Conservation (phyloP, 2,888 invertebrate genomes). For the Kuschelorhynchus macadamiae region DNA sequence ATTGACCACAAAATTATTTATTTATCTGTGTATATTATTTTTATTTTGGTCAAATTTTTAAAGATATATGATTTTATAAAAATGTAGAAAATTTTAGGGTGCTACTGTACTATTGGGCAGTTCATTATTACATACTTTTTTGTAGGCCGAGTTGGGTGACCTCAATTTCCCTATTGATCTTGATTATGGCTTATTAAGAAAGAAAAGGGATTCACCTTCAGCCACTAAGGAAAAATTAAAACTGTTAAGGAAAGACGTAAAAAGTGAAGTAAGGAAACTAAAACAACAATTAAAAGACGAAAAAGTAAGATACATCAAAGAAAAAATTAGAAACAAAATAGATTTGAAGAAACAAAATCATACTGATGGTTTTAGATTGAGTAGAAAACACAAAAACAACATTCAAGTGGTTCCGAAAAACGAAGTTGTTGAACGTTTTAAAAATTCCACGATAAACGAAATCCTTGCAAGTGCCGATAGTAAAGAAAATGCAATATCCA, state of each 20-base stretch:
- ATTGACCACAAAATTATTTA: too few relatives aligned
- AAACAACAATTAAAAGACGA: conserved; percentile 17
- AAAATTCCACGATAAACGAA: too few relatives aligned
- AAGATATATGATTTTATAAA: too few relatives aligned
- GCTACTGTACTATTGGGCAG: too few relatives aligned
- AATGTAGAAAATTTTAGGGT: too few relatives aligned
- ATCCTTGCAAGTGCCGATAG: conserved; percentile 6
- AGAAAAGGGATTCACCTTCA: conserved; percentile 12
- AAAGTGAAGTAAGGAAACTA: conserved; percentile 15
- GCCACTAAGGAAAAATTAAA: too few relatives aligned
- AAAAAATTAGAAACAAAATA: conserved; percentile 15
- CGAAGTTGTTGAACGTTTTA: too few relatives aligned
- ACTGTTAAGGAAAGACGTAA: neutral
- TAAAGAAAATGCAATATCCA: conserved; percentile 11
- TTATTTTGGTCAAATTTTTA: too few relatives aligned
- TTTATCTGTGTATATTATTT: too few relatives aligned
- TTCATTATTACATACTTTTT: too few relatives aligned
- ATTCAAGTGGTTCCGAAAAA: conserved; percentile 8
- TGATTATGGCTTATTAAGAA: conserved; percentile 25
- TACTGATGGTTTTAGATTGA: too few relatives aligned
- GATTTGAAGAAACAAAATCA: neutral
- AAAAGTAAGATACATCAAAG: conserved; percentile 25
- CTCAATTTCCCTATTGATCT: conserved; percentile 25
- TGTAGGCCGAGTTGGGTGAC: conserved; percentile 33
- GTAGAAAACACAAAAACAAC: conserved; percentile 1